phyloP scores from a whole-genome alignment of 2,113 vertebrate species.

The Serinus canaria region DNA sequence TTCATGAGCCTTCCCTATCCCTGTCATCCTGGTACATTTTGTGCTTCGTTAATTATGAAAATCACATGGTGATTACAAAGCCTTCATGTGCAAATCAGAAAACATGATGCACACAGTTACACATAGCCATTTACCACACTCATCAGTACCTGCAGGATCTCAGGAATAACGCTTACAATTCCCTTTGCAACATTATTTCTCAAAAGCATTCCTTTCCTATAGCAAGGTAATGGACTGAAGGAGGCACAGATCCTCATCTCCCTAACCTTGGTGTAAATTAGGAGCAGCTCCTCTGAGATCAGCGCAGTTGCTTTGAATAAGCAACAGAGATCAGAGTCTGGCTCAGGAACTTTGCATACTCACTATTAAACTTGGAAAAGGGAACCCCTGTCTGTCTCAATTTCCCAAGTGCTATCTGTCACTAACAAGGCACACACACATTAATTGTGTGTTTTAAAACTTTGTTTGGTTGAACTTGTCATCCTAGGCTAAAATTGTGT shows the following conservation, averaged over 20 bases:
- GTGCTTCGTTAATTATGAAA: constrained; percentile 32
- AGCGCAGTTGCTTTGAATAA: not conserved
- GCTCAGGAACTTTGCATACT: constrained; percentile 41
- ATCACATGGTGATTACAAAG: constrained; percentile 1
- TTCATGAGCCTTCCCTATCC: not conserved
- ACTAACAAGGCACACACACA: constrained; percentile 32
- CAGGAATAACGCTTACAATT: not conserved
- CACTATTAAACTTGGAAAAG: constrained; percentile 54
- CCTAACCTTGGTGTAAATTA: not conserved
- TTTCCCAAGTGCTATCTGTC: constrained; percentile 62
- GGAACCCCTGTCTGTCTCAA: constrained; percentile 57
- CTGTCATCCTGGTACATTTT: not conserved
- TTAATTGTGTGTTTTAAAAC: constrained; percentile 63
- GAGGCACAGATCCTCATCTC: not conserved
- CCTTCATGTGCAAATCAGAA: constrained; percentile 42
- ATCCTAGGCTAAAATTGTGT: constrained; percentile 55
- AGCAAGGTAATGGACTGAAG: not conserved
- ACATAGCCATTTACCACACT: not conserved
- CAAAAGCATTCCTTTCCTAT: not conserved
- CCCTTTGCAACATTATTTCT: not conserved
- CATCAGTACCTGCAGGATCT: not conserved
- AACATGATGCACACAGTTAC: not conserved
- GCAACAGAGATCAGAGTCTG: not conserved
- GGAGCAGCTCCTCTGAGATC: not conserved
- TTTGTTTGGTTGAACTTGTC: constrained; percentile 65